Evolutionary conservation across 2,797 vertebrate genomes (phyloP).

Genomic region (Chloroceryle inda): DNA sequence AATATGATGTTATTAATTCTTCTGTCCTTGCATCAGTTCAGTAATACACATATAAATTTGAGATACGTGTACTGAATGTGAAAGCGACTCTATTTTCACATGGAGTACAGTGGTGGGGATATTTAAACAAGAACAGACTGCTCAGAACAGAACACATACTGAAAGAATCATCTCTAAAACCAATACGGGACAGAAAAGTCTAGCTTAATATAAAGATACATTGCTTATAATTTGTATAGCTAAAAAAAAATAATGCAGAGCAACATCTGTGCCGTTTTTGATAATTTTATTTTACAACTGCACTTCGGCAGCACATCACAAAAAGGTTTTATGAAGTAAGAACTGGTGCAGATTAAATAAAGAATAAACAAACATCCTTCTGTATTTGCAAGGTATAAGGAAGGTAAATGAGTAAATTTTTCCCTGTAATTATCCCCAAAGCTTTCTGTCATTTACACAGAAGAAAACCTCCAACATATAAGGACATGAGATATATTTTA

Average conservation of each 20-base stretch:
- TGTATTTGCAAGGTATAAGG: not conserved
- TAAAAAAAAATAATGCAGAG: conserved; percentile 46
- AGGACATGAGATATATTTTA: not conserved
- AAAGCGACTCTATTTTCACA: conserved; percentile 8
- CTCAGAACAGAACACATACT: conserved; percentile 40
- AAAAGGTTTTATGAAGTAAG: not conserved
- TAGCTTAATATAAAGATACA: conserved; percentile 41
- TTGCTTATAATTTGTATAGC: conserved; percentile 49
- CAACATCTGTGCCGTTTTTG: conserved; percentile 62
- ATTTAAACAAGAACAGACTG: conserved; percentile 39
- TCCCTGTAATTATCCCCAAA: not conserved
- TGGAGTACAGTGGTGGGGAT: not conserved
- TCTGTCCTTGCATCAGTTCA: not conserved
- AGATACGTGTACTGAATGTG: not conserved
- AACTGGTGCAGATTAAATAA: not conserved
- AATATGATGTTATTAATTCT: not conserved
- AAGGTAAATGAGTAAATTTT: not conserved
- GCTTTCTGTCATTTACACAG: not conserved
- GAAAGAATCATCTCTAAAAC: conserved; percentile 47
- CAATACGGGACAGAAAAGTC: conserved; percentile 9
- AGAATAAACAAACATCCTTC: not conserved
- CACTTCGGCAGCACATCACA: conserved; percentile 19
- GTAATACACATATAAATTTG: not conserved
- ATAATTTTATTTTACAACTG: conserved; percentile 55
- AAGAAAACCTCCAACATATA: not conserved